A percentile compares a stretch with the other conserved stretches of the same genome.
Conservation (phyloP, 2,888 invertebrate genomes). For the Abrostola tripartita region DNA sequence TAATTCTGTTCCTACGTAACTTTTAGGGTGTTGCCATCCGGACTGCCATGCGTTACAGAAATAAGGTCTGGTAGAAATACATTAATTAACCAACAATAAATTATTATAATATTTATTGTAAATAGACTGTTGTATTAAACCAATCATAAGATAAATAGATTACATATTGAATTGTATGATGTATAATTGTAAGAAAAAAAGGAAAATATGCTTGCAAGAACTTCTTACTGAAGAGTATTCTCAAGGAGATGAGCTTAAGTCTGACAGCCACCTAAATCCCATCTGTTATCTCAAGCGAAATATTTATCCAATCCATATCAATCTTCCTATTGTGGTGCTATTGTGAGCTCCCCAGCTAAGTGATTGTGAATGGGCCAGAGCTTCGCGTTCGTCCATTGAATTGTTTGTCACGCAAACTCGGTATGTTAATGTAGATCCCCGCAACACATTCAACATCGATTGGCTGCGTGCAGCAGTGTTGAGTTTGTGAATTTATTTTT, state of each 20-base stretch:
- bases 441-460: constrained; percentile 27
- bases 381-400: constrained; percentile 71
- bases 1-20: constrained; percentile 1
- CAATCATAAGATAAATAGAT: too few relatives aligned
- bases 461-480: constrained; percentile 8
- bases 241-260: too few relatives aligned
- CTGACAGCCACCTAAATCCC: not conserved
- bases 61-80: too few relatives aligned
- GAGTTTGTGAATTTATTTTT: constrained; percentile 13
- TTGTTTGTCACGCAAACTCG: constrained; percentile 72
- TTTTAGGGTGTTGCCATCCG: constrained; percentile 4
- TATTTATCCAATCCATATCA: constrained; percentile 42
- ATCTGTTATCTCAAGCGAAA: constrained; percentile 17
- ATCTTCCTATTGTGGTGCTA: constrained; percentile 59
- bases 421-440: constrained; percentile 36
- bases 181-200: too few relatives aligned
- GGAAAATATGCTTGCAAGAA: too few relatives aligned
- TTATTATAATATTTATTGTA: too few relatives aligned
- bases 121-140: too few relatives aligned
- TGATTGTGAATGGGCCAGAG: constrained; percentile 65
- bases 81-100: too few relatives aligned
- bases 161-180: too few relatives aligned
- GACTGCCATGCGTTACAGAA: too few relatives aligned
- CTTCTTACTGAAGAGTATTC: too few relatives aligned
- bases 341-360: constrained; percentile 63